Conservation (phyloP, 2,113 vertebrate genomes). For the Laterallus jamaicensis region DNA sequence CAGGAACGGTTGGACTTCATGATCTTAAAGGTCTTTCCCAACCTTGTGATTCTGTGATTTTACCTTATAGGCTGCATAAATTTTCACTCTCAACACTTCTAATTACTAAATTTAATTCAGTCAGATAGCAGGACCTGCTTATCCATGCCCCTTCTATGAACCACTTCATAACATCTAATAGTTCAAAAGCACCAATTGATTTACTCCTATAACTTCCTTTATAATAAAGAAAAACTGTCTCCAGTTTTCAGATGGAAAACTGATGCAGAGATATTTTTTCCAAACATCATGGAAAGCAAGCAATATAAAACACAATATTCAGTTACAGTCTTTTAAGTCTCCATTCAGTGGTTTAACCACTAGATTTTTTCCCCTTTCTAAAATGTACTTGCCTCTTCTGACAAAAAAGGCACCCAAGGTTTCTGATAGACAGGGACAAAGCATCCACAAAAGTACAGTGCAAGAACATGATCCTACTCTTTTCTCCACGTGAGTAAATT, state of each 20-base stretch:
- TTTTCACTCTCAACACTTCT: neutral
- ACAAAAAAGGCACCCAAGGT: neutral
- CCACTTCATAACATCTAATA: neutral
- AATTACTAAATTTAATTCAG: neutral
- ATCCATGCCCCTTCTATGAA: neutral
- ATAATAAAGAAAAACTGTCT: neutral
- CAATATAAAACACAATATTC: neutral
- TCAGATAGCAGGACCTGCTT: neutral
- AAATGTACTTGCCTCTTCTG: neutral
- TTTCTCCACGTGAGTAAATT: neutral
- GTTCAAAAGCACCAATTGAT: neutral
- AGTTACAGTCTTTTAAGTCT: neutral
- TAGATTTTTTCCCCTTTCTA: neutral
- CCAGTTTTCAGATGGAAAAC: neutral
- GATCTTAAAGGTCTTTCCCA: no score
- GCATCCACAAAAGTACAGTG: neutral
- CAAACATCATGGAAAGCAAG: neutral
- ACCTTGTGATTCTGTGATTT: neutral
- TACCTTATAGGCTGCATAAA: neutral
- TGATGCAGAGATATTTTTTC: neutral
- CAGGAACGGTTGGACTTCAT: no score
- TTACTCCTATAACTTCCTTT: neutral
- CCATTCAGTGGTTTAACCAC: neutral
- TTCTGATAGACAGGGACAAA: neutral
- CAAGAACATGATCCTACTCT: accelerated